Conservation (phyloP, 2,113 vertebrate species). For the Ammodytes dubius region DNA sequence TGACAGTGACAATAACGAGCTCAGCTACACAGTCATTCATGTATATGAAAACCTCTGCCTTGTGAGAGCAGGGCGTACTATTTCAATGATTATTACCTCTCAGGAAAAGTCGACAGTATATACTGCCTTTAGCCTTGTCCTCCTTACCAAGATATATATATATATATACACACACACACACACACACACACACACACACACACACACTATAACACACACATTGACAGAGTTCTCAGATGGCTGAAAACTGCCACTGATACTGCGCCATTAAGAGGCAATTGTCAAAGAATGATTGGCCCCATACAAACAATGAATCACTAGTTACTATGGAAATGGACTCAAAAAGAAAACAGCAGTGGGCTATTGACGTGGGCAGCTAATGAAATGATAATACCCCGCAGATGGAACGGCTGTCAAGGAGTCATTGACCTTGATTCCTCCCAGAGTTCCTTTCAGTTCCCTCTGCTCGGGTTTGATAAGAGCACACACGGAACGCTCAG, state of each 20-base stretch:
- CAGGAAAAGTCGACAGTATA: slow-evolving; percentile 44
- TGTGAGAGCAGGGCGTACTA: slow-evolving; percentile 40
- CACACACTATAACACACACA: not conserved
- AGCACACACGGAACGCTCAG: slow-evolving; percentile 50
- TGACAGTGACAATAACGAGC: slow-evolving; percentile 66
- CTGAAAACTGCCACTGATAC: slow-evolving; percentile 63
- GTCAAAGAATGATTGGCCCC: slow-evolving; percentile 70
- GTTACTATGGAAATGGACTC: slow-evolving; percentile 82
- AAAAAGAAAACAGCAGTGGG: slow-evolving; percentile 68
- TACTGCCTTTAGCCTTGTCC: slow-evolving; percentile 49
- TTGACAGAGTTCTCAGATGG: slow-evolving; percentile 43
- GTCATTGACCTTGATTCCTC: slow-evolving; percentile 80
- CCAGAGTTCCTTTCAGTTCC: slow-evolving; percentile 52
- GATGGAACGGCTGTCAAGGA: slow-evolving; percentile 80
- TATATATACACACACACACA: not conserved
- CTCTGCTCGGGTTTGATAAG: slow-evolving; percentile 65
- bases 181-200: slow-evolving; percentile 17
- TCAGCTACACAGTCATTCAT: slow-evolving; percentile 54
- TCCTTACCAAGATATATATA: not conserved
- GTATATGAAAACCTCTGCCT: slow-evolving; percentile 51
- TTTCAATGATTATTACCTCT: slow-evolving; percentile 59
- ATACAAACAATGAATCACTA: slow-evolving; percentile 78
- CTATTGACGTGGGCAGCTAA: slow-evolving; percentile 73
- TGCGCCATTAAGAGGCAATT: slow-evolving; percentile 73
- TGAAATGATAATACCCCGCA: slow-evolving; percentile 81